A percentile compares a stretch with the other conserved stretches of the same genome.
Conservation (phyloP, 2,797 vertebrate species). For the Dicrostonyx torquatus region DNA sequence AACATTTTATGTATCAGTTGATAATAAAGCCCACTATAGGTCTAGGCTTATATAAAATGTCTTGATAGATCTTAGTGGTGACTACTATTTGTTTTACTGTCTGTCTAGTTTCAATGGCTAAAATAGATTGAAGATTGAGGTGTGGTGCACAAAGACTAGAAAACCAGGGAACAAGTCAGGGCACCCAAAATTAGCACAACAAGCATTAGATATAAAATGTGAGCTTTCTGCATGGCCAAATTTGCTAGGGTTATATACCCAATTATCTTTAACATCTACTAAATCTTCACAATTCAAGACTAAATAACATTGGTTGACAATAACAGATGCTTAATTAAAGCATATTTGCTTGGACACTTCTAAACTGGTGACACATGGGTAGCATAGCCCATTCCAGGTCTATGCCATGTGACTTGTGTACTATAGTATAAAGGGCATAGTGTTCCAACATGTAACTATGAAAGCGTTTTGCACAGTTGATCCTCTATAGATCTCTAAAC, state of each 20-base stretch:
- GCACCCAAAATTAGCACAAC: background rate
- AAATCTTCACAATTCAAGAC: background rate
- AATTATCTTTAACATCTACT: background rate
- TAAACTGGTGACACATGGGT: background rate
- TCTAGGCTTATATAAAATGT: background rate
- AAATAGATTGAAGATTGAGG: background rate
- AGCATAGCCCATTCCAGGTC: background rate
- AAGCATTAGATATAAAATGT: background rate
- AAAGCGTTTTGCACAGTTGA: background rate
- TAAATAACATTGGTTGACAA: background rate
- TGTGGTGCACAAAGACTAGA: background rate
- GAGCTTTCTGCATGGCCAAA: background rate
- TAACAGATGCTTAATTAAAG: slow-evolving; percentile 14
- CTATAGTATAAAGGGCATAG: background rate
- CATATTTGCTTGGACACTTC: background rate
- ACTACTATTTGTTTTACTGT: background rate
- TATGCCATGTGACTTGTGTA: background rate
- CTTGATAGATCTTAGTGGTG: background rate
- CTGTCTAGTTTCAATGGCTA: background rate
- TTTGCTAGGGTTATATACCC: background rate
- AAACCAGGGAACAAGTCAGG: background rate
- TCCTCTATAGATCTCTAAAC: background rate
- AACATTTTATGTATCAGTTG: background rate
- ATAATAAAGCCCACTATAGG: background rate
- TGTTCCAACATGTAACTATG: background rate